Conservation (phyloP, 2,888 invertebrate genomes). For the Carcina quercana region DNA sequence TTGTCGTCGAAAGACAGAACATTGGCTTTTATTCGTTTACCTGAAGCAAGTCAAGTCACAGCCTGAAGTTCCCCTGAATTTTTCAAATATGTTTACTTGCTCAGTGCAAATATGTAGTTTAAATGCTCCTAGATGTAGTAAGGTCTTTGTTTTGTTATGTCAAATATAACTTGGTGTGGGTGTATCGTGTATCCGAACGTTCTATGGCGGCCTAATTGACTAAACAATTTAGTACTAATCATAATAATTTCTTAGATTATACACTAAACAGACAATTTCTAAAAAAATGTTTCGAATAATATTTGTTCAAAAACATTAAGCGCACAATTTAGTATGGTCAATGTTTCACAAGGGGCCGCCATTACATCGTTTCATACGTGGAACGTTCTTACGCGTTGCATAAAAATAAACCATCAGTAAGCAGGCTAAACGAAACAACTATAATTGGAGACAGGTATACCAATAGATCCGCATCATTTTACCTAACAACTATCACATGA, state of each 20-base stretch:
- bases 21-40: no score
- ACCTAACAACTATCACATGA: slow-evolving; percentile 61
- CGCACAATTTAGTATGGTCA: slow-evolving; percentile 25
- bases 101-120: no score
- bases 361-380: slow-evolving; percentile 37
- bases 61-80: no score
- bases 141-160: no score
- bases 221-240: slow-evolving; percentile 10
- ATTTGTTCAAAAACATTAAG: slow-evolving; percentile 27
- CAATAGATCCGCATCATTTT: slow-evolving; percentile 53
- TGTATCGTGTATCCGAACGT: slow-evolving; percentile 26
- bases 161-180: no score
- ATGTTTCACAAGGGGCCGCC: slow-evolving; percentile 21
- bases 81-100: no score
- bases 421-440: slow-evolving; percentile 27
- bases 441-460: slow-evolving; percentile 40
- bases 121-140: no score
- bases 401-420: slow-evolving; percentile 53
- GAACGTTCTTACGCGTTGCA: slow-evolving; percentile 29
- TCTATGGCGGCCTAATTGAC: slow-evolving; percentile 23
- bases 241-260: slow-evolving; percentile 14
- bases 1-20: no score
- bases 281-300: slow-evolving; percentile 32
- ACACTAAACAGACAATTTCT: slow-evolving; percentile 16
- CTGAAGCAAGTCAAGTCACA: no score